Conservation (phyloP, 2,888 invertebrate species). For the Rhamphomyia laevipes region DNA sequence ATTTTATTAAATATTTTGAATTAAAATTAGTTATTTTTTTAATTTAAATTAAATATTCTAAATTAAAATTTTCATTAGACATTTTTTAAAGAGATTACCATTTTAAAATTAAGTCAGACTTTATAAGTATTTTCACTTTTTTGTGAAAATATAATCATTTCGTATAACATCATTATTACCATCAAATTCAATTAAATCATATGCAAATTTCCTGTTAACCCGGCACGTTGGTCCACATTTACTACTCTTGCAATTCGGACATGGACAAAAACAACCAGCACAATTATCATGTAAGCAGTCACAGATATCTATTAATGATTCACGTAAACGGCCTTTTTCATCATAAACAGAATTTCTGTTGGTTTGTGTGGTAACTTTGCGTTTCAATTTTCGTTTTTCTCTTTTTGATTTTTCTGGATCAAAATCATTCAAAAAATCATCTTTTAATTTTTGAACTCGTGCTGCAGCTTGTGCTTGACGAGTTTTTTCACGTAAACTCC, state of each 20-base stretch:
- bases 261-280: conserved; percentile 75
- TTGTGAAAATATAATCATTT: conserved; percentile 2
- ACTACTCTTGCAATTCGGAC: conserved; percentile 55
- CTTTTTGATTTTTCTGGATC: conserved; percentile 69
- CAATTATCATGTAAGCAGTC: conserved; percentile 72
- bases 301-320: conserved; percentile 60
- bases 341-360: conserved; percentile 45
- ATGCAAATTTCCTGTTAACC: conserved; percentile 61
- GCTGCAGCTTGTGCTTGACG: background rate
- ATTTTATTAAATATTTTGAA: too few species aligned
- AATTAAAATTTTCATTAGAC: too few species aligned
- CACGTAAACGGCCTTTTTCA: conserved; percentile 52
- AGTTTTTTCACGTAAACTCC: background rate
- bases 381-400: conserved; percentile 62
- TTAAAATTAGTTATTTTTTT: too few species aligned
- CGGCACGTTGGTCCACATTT: conserved; percentile 79
- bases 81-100: too few species aligned
- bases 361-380: conserved; percentile 38
- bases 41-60: too few species aligned
- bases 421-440: conserved; percentile 45
- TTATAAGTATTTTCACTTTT: too few species aligned
- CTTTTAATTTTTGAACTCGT: background rate
- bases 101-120: too few species aligned
- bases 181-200: conserved; percentile 67
- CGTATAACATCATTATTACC: conserved; percentile 53